A percentile compares a stretch with the other conserved stretches of the same genome.
Evolutionary conservation across 1,140 invertebrate species (phyloP).

Genomic region (Heliconius hermathena): DNA sequence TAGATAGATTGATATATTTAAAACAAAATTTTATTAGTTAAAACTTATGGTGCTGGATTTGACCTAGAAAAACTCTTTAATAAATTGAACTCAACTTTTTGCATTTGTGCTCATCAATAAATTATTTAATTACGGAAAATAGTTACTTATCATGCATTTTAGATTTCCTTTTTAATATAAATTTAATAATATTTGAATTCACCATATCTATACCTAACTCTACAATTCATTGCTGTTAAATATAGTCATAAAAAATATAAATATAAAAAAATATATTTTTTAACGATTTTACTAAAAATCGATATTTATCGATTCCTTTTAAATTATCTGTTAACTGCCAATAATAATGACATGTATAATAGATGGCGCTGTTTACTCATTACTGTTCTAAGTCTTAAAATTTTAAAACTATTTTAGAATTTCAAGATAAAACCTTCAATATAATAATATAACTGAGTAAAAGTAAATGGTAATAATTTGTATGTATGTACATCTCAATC

Average conservation of each 20-base stretch:
- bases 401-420: background rate
- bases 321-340: conserved; percentile 10
- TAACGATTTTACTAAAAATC: conserved; percentile 5
- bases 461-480: too few relatives aligned
- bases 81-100: background rate
- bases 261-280: background rate
- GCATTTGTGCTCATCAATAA: background rate
- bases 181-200: too few relatives aligned
- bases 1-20: too few relatives aligned
- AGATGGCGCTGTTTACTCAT: background rate
- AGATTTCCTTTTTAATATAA: too few relatives aligned
- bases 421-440: background rate
- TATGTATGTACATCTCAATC: too few relatives aligned
- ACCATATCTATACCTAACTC: too few relatives aligned
- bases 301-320: conserved; percentile 16
- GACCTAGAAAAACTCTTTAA: background rate
- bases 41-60: background rate
- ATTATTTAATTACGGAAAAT: background rate
- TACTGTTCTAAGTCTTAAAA: background rate
- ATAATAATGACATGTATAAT: background rate
- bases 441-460: too few relatives aligned
- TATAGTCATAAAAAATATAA: background rate
- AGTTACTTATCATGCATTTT: background rate
- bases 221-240: too few relatives aligned
- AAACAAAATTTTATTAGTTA: too few relatives aligned